Evolutionary conservation across 2,113 vertebrate species (phyloP), one percentile per base, ranked within the genome.

Genomic region (Capreolus pygargus): DNA sequence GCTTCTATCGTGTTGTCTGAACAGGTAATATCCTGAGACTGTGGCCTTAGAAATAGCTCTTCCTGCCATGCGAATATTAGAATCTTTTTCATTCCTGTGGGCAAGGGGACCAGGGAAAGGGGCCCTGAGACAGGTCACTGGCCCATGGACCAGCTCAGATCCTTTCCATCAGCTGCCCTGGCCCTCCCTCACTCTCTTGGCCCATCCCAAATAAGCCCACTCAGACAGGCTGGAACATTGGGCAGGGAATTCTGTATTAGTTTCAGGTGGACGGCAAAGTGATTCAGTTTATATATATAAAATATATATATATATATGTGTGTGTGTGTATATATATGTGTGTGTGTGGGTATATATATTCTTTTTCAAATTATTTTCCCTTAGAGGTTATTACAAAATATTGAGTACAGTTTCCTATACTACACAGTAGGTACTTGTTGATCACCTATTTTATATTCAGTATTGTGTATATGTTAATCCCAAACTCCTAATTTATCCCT

Each of bases 301-400:
- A 45, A 45, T 0, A 19, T 1, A 19, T 4, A 16, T 61, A 7
- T 61, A n/a, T 1, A 60, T 61, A 14, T 61, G 0, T 58, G 25
- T 58, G 25, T 58, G 13, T 45, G 43, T 45, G 43, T 45, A 43
- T 43, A n/a, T 45, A 9, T 45, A 9, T 45, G 7, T 45, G 45
- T 45, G 45, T 45, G 45, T 45, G 45, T 45, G 45, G 45, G 45
- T 61, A 16, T 61, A 33, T 15, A 76, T 43, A 8, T 27, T 45
- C 39, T 16, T 45, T 78, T 45, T 16, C 39, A 78, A 27, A 45
- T 45, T 78, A 27, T 78, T 78, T 74, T 74, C 36, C 70, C 21
- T 25, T 74, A 74, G 23, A 43, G 36, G 36, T 74, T 43, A 74
- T 74, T 74, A 74, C 12, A 76, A 76, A 76, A 76, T 76, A 27